Percentiles rank a stretch among this genome's conserved stretches.
Conservation (phyloP, 2,113 vertebrate genomes). For the Poecilia latipinna region DNA sequence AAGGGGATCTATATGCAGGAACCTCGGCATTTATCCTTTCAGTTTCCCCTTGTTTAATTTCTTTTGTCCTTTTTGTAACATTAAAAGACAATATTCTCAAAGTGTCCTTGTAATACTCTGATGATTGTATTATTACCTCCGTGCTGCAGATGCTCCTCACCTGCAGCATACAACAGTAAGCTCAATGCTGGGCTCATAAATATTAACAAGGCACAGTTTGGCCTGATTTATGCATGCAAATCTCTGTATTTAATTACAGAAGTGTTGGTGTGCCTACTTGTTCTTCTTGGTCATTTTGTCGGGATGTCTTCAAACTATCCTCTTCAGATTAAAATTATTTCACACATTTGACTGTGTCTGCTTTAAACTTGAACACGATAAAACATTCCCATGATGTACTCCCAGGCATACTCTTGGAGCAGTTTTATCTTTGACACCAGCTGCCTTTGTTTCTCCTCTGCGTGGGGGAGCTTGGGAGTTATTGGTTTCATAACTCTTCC, state of each 20-base stretch:
- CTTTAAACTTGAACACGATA: conserved; percentile 32
- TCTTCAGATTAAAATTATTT: conserved; percentile 14
- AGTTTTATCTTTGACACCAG: conserved; percentile 60
- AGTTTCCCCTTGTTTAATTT: not conserved
- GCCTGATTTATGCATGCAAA: conserved; percentile 6
- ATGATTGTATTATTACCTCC: conserved; percentile 1
- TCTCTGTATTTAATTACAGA: conserved; percentile 4
- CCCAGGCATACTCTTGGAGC: conserved; percentile 16
- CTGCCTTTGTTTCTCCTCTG: conserved; percentile 55
- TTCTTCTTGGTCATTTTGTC: not conserved
- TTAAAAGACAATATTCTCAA: not conserved
- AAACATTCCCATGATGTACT: conserved; percentile 37
- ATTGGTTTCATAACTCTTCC: conserved; percentile 56
- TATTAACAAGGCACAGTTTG: not conserved
- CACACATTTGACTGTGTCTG: conserved; percentile 20
- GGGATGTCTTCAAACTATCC: not conserved
- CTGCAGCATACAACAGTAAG: not conserved
- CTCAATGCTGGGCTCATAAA: not conserved
- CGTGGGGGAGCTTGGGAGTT: conserved; percentile 40
- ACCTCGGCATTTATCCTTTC: not conserved
- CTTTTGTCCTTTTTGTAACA: not conserved
- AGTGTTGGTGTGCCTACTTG: not conserved
- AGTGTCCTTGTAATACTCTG: not conserved
- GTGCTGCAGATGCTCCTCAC: not conserved
- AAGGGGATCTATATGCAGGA: not conserved